Evolutionary conservation across 2,113 vertebrate species (phyloP).

Genomic region (Plectropomus leopardus): DNA sequence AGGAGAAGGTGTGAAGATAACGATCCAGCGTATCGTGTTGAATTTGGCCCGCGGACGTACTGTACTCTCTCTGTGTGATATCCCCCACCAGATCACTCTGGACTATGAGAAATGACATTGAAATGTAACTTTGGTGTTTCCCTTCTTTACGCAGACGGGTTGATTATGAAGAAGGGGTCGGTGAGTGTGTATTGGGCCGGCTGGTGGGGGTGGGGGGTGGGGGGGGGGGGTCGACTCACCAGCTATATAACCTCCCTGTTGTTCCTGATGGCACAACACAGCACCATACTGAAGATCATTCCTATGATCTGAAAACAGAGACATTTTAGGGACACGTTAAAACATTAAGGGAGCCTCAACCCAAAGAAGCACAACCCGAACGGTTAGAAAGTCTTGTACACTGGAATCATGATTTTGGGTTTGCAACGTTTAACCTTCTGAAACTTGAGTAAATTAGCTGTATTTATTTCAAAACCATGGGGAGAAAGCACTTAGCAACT

Average conservation of each 20-base stretch:
- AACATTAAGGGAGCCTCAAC: background rate
- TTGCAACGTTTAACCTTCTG: too few species aligned
- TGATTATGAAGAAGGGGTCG: slow-evolving; percentile 53
- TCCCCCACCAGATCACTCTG: slow-evolving; percentile 28
- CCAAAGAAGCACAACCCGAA: too few species aligned
- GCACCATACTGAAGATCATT: slow-evolving; percentile 99
- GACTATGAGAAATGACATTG: slow-evolving; percentile 26
- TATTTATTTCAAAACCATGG: too few species aligned
- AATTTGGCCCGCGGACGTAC: slow-evolving; percentile 31
- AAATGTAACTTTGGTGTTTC: slow-evolving; percentile 45
- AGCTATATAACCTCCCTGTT: slow-evolving; percentile 92
- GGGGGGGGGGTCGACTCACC: background rate
- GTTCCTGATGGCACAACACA: slow-evolving; percentile 96
- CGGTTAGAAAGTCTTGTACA: too few species aligned
- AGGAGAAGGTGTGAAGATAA: slow-evolving; percentile 26
- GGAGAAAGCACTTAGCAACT: too few species aligned
- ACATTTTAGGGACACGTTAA: background rate
- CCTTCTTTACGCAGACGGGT: slow-evolving; percentile 19
- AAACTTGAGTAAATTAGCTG: too few species aligned
- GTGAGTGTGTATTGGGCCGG: slow-evolving; percentile 11
- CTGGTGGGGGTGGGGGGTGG: background rate
- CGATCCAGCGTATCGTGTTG: slow-evolving; percentile 61
- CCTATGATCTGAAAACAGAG: slow-evolving; percentile 89
- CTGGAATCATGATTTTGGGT: background rate
- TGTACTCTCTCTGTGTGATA: slow-evolving; percentile 16